phyloP scores from a whole-genome alignment of 2,797 vertebrate species.

The Novumbra hubbsi region DNA sequence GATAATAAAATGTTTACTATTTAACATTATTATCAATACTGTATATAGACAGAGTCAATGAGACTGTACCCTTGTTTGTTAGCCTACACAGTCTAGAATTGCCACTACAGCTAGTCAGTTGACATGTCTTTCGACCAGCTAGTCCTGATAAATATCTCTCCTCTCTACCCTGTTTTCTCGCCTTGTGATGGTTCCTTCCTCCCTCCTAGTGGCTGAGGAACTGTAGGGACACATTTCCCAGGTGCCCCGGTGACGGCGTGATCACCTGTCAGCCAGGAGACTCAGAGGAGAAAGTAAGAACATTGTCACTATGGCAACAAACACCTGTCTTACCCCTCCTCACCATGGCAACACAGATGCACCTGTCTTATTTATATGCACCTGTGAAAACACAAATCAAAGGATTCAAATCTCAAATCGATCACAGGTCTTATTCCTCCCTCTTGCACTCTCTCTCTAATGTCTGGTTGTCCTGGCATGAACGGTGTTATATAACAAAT shows the following conservation, averaged over 20 bases:
- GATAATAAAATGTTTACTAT: no score
- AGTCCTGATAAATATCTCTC: not conserved
- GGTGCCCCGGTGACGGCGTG: slow-evolving; percentile 90
- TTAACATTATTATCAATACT: not conserved
- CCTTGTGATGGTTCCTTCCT: not conserved
- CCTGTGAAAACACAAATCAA: no score
- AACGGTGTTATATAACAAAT: no score
- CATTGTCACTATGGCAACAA: not conserved
- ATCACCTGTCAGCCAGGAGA: slow-evolving; percentile 97
- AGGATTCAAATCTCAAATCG: no score
- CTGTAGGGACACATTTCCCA: slow-evolving; percentile 94
- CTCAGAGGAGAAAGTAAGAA: slow-evolving; percentile 93
- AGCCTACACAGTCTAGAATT: not conserved
- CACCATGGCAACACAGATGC: not conserved
- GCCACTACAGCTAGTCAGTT: not conserved
- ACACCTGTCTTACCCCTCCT: not conserved
- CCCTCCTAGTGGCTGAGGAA: slow-evolving; percentile 90
- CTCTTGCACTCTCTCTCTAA: no score
- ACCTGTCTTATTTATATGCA: no score
- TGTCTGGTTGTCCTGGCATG: no score
- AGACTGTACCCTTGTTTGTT: not conserved
- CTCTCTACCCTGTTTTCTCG: not conserved
- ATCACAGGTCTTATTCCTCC: no score
- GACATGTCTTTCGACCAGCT: not conserved
- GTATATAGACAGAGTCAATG: not conserved